Percentiles rank a stretch among this genome's conserved stretches.
Conservation (phyloP, 2,888 invertebrate species). For the Pristionchus japonicus region DNA sequence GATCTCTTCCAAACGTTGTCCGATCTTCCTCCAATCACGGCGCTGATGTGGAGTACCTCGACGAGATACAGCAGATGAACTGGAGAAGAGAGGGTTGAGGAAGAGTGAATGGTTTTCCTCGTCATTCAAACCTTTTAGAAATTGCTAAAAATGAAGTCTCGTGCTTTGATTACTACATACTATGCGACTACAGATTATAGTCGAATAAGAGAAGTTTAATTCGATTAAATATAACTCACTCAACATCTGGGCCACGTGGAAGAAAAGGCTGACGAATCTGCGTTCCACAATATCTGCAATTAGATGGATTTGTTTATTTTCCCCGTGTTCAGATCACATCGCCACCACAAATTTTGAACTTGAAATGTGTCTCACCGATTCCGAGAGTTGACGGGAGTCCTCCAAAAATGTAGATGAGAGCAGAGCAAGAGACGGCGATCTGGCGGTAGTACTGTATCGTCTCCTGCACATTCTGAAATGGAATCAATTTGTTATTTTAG, state of each 20-base stretch:
- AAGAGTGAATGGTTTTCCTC: background rate
- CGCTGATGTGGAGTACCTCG: background rate
- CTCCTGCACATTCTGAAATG: background rate
- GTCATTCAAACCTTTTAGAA: too few relatives aligned
- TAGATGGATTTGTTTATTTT: background rate
- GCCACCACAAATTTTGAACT: background rate
- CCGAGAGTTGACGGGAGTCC: background rate
- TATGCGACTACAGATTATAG: too few relatives aligned
- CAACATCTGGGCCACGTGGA: background rate
- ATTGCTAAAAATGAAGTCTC: background rate
- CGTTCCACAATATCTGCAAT: background rate
- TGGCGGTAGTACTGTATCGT: background rate
- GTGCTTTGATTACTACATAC: too few relatives aligned
- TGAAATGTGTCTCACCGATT: background rate
- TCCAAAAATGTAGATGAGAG: background rate
- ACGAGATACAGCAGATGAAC: background rate
- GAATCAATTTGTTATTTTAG: background rate
- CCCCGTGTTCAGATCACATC: background rate
- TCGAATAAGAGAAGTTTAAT: too few relatives aligned
- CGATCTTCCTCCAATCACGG: background rate
- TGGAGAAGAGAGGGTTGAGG: background rate
- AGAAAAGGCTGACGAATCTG: background rate
- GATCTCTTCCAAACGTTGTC: background rate
- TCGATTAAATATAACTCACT: background rate
- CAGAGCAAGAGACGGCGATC: background rate